Percentiles rank a stretch among this genome's conserved stretches.
Conservation (phyloP, 2,113 vertebrate genomes). For the Gracilinanus agilis region DNA sequence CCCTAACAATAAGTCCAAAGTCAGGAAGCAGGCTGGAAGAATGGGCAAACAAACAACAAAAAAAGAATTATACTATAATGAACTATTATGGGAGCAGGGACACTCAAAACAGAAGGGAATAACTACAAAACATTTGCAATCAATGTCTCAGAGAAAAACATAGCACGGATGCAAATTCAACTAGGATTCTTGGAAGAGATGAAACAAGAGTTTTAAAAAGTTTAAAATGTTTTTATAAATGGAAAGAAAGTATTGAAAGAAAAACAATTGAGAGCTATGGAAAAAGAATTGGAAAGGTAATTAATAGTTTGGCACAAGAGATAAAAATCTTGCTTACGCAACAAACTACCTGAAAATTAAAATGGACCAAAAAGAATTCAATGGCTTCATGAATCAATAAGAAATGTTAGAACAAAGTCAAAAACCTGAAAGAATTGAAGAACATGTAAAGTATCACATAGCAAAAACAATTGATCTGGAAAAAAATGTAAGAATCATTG, state of each 20-base stretch:
- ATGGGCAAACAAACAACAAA: neutral
- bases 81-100: neutral
- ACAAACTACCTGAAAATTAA: neutral
- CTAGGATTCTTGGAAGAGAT: neutral
- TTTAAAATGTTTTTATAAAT: neutral
- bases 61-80: neutral
- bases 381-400: neutral
- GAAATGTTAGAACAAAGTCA: neutral
- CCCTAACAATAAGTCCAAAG: neutral
- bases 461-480: neutral
- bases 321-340: neutral
- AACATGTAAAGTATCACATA: neutral
- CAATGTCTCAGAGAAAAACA: neutral
- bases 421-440: neutral
- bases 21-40: neutral
- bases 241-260: neutral
- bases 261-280: neutral
- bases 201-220: neutral
- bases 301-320: no score
- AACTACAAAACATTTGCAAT: neutral
- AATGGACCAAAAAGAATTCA: neutral
- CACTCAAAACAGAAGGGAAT: neutral
- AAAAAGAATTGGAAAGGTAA: neutral
- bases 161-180: neutral
- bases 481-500: neutral